Conservation (phyloP, 2,888 invertebrate species). For the Dascillus cervinus region DNA sequence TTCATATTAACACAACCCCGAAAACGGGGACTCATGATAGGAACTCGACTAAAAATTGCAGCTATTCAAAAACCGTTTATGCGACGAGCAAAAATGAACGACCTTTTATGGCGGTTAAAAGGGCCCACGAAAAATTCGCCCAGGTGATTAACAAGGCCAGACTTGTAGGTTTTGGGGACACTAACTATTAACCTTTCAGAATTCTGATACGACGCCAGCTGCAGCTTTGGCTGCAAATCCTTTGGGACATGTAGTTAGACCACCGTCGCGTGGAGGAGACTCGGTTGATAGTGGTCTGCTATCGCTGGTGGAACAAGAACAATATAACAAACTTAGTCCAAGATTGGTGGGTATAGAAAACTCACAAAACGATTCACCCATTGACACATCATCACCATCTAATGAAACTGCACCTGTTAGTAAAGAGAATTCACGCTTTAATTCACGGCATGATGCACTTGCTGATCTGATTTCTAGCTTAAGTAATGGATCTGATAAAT, state of each 20-base stretch:
- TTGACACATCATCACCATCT: conserved; percentile 18
- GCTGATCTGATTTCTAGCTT: conserved; percentile 43
- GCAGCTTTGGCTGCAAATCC: conserved; percentile 36
- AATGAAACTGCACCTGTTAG: conserved; percentile 17
- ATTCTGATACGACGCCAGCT: conserved; percentile 27
- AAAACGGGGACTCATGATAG: conserved; percentile 22
- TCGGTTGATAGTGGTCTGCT: conserved; percentile 36
- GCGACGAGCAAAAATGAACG: conserved; percentile 45
- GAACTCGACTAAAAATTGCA: conserved; percentile 10
- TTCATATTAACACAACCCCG: conserved; percentile 56
- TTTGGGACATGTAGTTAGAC: conserved; percentile 31
- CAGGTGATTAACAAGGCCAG: too few species aligned
- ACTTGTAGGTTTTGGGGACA: too few species aligned
- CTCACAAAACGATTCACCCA: conserved; percentile 21
- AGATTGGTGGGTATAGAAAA: conserved; percentile 41
- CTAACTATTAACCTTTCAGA: conserved; percentile 32
- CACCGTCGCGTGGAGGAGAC: conserved; percentile 26
- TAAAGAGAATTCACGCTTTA: conserved; percentile 22
- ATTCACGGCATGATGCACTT: conserved; percentile 38
- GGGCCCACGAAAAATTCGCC: conserved; percentile 45
- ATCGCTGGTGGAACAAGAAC: conserved; percentile 37
- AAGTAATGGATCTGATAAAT: conserved; percentile 40
- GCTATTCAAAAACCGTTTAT: conserved; percentile 24
- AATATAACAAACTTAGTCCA: conserved; percentile 23
- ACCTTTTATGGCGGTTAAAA: conserved; percentile 56